phyloP scores from a whole-genome alignment of 1,140 invertebrate genomes.

The Drosophila ironensis region DNA sequence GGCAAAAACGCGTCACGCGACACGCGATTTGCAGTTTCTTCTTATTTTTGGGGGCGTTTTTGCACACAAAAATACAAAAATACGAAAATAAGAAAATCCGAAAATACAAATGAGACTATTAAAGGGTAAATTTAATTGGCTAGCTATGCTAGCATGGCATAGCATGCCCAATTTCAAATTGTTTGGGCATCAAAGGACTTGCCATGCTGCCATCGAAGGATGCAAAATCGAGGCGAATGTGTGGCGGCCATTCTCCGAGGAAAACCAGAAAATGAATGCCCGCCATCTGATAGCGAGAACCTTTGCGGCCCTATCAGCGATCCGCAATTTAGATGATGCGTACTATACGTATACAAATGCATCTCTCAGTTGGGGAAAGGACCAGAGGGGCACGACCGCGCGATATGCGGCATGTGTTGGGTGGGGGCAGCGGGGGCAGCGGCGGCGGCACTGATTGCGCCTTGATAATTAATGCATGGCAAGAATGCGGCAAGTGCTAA shows the following conservation, averaged over 20 bases:
- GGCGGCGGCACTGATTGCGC: slow-evolving; percentile 41
- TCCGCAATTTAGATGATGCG: slow-evolving; percentile 61
- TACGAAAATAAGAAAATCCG: too few species aligned
- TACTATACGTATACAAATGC: too few species aligned
- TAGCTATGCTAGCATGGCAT: slow-evolving; percentile 45
- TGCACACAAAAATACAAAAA: neutral
- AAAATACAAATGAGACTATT: too few species aligned
- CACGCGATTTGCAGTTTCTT: slow-evolving; percentile 41
- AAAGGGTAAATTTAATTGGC: slow-evolving; percentile 43
- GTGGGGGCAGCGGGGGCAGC: too few species aligned
- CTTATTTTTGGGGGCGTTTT: slow-evolving; percentile 35
- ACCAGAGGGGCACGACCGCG: too few species aligned
- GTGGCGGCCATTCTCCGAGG: too few species aligned
- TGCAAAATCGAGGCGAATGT: too few species aligned
- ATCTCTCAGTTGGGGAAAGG: neutral
- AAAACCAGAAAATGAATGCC: slow-evolving; percentile 1
- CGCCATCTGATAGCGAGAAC: neutral
- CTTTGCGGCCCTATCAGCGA: slow-evolving; percentile 29
- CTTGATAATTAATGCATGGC: slow-evolving; percentile 71
- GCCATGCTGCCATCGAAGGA: too few species aligned
- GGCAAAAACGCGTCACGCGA: slow-evolving; percentile 43
- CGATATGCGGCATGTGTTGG: too few species aligned
- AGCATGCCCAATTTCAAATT: slow-evolving; percentile 35
- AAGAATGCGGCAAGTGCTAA: slow-evolving; percentile 62
- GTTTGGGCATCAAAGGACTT: too few species aligned